Evolutionary conservation across 2,113 vertebrate species (phyloP), one percentile per base, ranked within the genome.

Genomic region (Labeo catla): DNA sequence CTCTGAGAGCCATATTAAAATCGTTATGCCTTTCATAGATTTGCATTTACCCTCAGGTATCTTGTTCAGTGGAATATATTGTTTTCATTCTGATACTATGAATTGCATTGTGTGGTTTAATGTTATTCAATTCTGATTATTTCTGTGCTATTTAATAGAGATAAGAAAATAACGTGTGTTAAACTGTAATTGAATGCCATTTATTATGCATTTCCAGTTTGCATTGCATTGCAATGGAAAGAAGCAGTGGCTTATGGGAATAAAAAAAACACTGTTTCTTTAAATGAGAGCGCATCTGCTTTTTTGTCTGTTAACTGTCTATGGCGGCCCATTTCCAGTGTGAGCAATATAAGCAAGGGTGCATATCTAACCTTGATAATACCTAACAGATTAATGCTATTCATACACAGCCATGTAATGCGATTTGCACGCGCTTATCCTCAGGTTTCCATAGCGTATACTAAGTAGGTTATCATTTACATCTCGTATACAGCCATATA

Each of bases 341-440:
- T 50, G 50, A 6, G 4, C 39, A 28, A 19, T 81, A 34, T 34
- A 34, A 83, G 34, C 12, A 34, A 68, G 10, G 28, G 6, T 73
- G 0, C 36, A n/a, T 23, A 39, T 19, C 82, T 74, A 11, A 70
- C 23, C 93, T 91, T 73, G 81, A 59, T 74, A 59, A 72, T 72
- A 43, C 45, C 49, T 52, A 54, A n/a, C 34, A 57, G 65, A 70
- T 52, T 70, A 7, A 28, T 70, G 47, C 45, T 52, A 54, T 70
- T 68, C 80, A 82, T 82, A 68, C 23, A n/a, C 63, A 70, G 81
- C 47, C 66, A 13, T 83, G 45, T 54, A 43, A 59, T 57, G 36
- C 19, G 68, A 84, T 84, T 84, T 84, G 47, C 23, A 59, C 36
- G 21, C 21, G 82, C 21, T 72, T 73, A 84, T 73, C 49, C 49